These are phyloP conservation scores for Albula goreensis DNA, from an alignment of 2,113 vertebrate genomes.

Conservation along the genomic window DNA sequence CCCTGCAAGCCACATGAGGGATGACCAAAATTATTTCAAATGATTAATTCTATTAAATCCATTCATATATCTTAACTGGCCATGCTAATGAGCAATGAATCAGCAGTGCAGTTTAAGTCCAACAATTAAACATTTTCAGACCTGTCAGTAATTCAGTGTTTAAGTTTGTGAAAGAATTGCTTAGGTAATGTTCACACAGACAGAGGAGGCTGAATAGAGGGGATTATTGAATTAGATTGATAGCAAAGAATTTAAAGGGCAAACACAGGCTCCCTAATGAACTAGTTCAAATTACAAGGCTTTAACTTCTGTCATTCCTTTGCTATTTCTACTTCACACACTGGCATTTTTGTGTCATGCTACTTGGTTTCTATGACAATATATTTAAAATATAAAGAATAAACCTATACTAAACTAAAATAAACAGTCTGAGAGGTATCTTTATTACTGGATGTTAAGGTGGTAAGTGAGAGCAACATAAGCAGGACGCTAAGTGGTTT, in stretches of 20 bases:
- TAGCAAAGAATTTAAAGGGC: slow-evolving; percentile 2
- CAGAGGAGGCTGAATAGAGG: not conserved
- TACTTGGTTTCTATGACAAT: not conserved
- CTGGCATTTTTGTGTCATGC: not conserved
- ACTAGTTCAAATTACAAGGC: slow-evolving; percentile 7
- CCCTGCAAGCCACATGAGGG: not conserved
- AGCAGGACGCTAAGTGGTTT: not conserved
- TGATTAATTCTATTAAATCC: no score
- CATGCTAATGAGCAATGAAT: not conserved
- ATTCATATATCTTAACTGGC: no score
- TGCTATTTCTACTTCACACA: not conserved
- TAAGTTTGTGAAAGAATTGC: not conserved
- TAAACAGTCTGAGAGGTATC: not conserved
- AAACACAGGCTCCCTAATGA: not conserved
- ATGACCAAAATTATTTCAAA: no score
- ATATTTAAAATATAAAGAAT: not conserved
- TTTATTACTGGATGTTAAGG: no score
- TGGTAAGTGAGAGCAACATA: no score
- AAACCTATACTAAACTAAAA: not conserved
- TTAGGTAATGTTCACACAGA: slow-evolving; percentile 1
- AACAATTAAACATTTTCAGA: not conserved
- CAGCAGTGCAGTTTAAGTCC: not conserved
- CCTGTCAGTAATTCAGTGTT: not conserved
- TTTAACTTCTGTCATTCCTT: slow-evolving; percentile 15
- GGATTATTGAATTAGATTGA: not conserved